These are phyloP conservation scores for Heteronetta atricapilla DNA, from an alignment of 2,113 vertebrate genomes.

Conservation along the genomic window DNA sequence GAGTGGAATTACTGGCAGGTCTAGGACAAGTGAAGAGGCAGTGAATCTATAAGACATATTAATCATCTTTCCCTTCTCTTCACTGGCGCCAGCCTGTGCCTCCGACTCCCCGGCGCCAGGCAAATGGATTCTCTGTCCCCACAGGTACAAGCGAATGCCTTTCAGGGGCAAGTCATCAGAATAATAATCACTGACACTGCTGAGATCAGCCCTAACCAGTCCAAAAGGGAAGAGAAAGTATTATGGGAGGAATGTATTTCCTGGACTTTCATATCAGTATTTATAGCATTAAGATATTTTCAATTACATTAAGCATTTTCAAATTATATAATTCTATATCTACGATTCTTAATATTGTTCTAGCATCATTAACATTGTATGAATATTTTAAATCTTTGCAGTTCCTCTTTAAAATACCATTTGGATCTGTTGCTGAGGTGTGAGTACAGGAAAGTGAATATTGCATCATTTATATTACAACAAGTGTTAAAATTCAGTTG, in stretches of 20 bases:
- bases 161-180: conserved; percentile 80
- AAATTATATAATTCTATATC: not conserved
- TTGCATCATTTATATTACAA: not conserved
- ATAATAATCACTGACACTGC: conserved; percentile 81
- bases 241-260: conserved; percentile 41
- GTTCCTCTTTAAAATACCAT: not conserved
- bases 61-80: conserved; percentile 81
- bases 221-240: conserved; percentile 64
- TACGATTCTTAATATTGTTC: not conserved
- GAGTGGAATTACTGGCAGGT: conserved; percentile 78
- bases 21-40: conserved; percentile 79
- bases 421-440: not conserved
- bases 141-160: conserved; percentile 76
- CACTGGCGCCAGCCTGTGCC: conserved; percentile 82
- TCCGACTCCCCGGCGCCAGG: conserved; percentile 78
- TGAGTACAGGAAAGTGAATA: not conserved
- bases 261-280: conserved; percentile 35
- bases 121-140: conserved; percentile 82
- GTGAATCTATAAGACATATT: conserved; percentile 84
- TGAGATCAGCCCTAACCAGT: conserved; percentile 73
- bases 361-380: not conserved
- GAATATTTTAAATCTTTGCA: not conserved
- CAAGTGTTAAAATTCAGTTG: not conserved
- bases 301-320: conserved; percentile 25
- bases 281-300: conserved; percentile 10